These are phyloP conservation scores for Dipodomys merriami DNA, from an alignment of 2,113 vertebrate genomes.

Conservation along the genomic window DNA sequence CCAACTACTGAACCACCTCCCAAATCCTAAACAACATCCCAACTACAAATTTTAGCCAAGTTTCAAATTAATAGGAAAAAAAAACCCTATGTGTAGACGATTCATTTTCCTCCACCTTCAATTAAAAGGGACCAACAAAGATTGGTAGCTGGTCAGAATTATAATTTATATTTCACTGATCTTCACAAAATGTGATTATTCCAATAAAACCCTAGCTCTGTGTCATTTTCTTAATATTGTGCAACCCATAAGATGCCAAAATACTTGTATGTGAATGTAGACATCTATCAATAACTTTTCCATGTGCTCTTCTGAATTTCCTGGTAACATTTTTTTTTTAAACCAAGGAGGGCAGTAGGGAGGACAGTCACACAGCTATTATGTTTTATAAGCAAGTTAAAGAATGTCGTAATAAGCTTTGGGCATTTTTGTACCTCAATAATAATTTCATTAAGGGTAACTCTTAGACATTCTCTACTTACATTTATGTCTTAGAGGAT, in stretches of 20 bases:
- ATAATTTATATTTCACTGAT: conserved; percentile 68
- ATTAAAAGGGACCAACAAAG: conserved; percentile 66
- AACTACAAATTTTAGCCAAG: conserved; percentile 24
- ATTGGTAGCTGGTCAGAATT: conserved; percentile 27
- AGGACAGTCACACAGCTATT: not conserved
- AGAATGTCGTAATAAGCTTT: not conserved
- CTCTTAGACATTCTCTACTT: not conserved
- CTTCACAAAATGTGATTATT: conserved; percentile 60
- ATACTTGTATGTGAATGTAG: not conserved
- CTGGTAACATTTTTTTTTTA: not conserved
- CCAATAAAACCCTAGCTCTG: conserved; percentile 58
- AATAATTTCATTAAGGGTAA: conserved; percentile 42
- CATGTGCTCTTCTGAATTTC: not conserved
- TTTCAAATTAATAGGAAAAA: conserved; percentile 39
- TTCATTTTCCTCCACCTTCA: conserved; percentile 33
- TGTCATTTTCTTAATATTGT: conserved; percentile 19
- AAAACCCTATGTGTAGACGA: not conserved
- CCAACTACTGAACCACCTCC: not conserved
- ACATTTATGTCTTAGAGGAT: not conserved
- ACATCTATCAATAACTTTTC: not conserved
- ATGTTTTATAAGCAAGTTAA: conserved; percentile 21
- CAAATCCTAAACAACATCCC: not conserved
- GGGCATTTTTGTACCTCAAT: conserved; percentile 34
- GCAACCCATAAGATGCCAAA: not conserved
- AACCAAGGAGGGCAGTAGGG: not conserved